A percentile compares a stretch with the other conserved stretches of the same genome.
Conservation (phyloP, 2,113 vertebrate genomes). For the Sturnira hondurensis region DNA sequence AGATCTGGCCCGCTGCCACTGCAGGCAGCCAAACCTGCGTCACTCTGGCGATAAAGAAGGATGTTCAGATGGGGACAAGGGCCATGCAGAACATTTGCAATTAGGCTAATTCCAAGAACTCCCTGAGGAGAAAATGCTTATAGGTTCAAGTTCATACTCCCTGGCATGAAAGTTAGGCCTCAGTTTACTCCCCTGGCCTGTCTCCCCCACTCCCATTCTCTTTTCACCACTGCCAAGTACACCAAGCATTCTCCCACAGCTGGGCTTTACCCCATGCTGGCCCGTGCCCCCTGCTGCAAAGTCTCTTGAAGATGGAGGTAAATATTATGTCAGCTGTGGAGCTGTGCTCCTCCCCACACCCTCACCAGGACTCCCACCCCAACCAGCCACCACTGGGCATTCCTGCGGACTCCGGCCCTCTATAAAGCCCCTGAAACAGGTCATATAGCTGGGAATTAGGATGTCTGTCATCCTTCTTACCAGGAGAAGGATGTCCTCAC, state of each 20-base stretch:
- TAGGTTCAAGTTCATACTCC: neutral
- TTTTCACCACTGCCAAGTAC: neutral
- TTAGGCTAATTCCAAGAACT: neutral
- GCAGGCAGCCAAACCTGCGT: neutral
- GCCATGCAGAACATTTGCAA: neutral
- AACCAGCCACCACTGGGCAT: neutral
- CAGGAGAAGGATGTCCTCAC: rapidly evolving
- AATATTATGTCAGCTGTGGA: slow-evolving; percentile 66
- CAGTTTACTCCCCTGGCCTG: neutral
- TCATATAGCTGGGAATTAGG: neutral
- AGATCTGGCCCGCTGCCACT: neutral
- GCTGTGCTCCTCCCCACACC: neutral
- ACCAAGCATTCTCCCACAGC: neutral
- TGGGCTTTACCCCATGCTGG: neutral
- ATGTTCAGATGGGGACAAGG: too few species aligned
- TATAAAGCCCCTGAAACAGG: neutral
- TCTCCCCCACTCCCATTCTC: neutral
- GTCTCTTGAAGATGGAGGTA: neutral
- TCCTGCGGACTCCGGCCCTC: neutral
- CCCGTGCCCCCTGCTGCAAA: neutral
- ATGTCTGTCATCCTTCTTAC: neutral
- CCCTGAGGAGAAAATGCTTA: neutral
- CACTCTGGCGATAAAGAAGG: neutral
- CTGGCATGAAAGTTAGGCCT: neutral
- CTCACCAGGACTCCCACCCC: neutral